Base-by-base conservation (phyloP, 2,113 vertebrate genomes). In the Perccottus glenii region DNA sequence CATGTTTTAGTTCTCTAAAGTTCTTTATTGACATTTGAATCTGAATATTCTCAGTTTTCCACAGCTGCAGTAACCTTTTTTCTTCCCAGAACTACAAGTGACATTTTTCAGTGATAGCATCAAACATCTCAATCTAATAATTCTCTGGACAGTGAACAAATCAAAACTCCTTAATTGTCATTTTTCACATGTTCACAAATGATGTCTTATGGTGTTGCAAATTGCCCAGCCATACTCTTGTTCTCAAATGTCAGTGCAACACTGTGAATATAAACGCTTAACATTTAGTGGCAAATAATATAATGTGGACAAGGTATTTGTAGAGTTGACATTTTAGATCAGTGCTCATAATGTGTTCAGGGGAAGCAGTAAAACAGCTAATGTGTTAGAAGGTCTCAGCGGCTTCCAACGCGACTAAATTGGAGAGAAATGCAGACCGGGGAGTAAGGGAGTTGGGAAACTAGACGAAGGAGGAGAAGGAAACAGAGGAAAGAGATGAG, bases 251-350 rank as follows among this genome's bases (percentile, higher is more conserved):
- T 87, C 90, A 92, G 47, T 27, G 74, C 40, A 77, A 73, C 78
- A 67, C 63, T 61, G 74, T 75, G 86, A 89, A 82, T 85, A 86
- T 81, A 89, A 90, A 90, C 82, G 83, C 80, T 90, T 85, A 90
- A 86, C 84, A 87, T 88, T 89, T 86, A 88, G 75, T 74, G 70
- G 73, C 74, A 80, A 82, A 88, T 85, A 90, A 88, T 88, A 80
- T 85, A 75, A 80, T 78, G 78, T 78, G 85, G 82, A 87, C 70
- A 77, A 87, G 85, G 78, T 82, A 89, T 92, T 89, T 92, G 86
- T 81, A 80, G 86, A 67, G 83, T 80, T 92, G 89, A 90, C 87
- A 93, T 92, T 91, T 92, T 81, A 89, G 80, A 92, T 91, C 85
- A 85, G 83, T 61, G 78, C 82, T 83, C 80, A 76, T 89, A 86